Base-by-base conservation (phyloP, 92 coral and sea anemone species). In the Phenganax stokvisi region DNA sequence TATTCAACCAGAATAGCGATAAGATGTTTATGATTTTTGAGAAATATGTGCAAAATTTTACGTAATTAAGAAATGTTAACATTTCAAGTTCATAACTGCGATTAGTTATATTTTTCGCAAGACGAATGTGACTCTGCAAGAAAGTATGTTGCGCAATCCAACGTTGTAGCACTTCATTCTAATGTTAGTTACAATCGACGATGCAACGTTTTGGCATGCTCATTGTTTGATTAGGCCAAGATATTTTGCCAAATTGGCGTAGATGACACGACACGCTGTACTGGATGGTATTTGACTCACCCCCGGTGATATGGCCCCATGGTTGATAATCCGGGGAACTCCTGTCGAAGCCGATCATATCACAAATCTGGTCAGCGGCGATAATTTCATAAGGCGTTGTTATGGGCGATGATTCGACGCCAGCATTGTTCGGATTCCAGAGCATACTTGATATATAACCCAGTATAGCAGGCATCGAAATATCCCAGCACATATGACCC, bases 401-500 rank as follows among this genome's bases (percentile, higher is more conserved):
- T 20, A 89, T 89, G 4, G 91, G 80, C 0, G 92, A 87, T 8
- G 88, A 90, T 74, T 88, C 92, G 20, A 88, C 87, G n/a, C 92
- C 92, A 30, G 90, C 92, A 72, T 92, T 92, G 84, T 92, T 92
- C 51, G 90, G 96, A 79, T 92, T 92, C 84, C 84, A 92, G 80
- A 92, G 51, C 89, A 92, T 71, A 7, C 90, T 96, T 6, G 97
- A 70, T 71, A 92, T 87, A 75, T 90, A 92, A 16, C 94, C 97
- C 15, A 92, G 85, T 71, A 89, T 86, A 4, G 97, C 89, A 6
- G 97, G 89, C 90, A 92, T 87, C 25, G 88, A 90, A 44, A 93
- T 87, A 51, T 92, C 97, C 97, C 97, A 92, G 51, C 72, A 83
- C 80, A 90, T 93, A 51, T 92, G 96, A 11, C 96, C 97, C 97